phyloP scores from a whole-genome alignment of 2,888 invertebrate genomes.

The Rhingia campestris region DNA sequence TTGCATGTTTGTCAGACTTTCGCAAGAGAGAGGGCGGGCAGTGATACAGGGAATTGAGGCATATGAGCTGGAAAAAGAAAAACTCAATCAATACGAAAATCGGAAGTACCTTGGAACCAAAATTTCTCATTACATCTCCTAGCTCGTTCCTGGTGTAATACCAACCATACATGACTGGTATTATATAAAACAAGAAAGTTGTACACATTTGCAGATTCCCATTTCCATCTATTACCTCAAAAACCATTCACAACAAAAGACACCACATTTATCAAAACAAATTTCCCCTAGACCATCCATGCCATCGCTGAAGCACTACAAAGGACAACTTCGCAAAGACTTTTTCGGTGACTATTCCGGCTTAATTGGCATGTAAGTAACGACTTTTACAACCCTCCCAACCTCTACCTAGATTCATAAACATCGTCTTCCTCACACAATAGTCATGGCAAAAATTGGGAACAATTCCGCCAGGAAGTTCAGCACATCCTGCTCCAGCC shows the following conservation, averaged over 20 bases:
- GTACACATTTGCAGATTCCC: background rate
- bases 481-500: conserved; percentile 93
- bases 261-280: background rate
- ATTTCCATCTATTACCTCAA: too few relatives aligned
- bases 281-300: conserved; percentile 85
- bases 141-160: too few relatives aligned
- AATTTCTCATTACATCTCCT: too few relatives aligned
- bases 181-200: background rate
- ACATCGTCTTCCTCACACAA: background rate
- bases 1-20: too few relatives aligned
- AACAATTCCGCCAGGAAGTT: conserved; percentile 91
- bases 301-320: conserved; percentile 89
- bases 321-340: conserved; percentile 86
- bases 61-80: too few relatives aligned
- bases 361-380: conserved; percentile 89
- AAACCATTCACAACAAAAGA: background rate
- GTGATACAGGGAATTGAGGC: too few relatives aligned
- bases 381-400: background rate
- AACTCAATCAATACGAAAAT: too few relatives aligned
- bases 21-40: too few relatives aligned
- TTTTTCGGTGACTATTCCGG: conserved; percentile 89
- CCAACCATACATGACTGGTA: background rate
- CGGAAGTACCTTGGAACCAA: too few relatives aligned
- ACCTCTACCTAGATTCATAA: background rate
- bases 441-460: conserved; percentile 95